Evolutionary conservation across 2,113 vertebrate species (phyloP).

Genomic region (Cinclus mexicanus): DNA sequence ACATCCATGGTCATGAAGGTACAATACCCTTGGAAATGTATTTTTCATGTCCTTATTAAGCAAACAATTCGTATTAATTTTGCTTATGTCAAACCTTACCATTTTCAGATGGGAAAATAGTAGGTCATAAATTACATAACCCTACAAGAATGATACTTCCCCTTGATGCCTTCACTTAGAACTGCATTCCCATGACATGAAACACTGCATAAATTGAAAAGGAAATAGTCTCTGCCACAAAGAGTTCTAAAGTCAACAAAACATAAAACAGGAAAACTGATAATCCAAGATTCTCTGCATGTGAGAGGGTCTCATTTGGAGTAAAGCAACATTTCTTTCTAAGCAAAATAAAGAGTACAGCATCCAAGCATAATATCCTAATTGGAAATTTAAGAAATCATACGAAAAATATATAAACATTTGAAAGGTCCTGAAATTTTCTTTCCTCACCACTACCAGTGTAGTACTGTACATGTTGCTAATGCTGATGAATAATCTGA

Average conservation of each 20-base stretch:
- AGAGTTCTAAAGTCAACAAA: neutral
- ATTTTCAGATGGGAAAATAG: neutral
- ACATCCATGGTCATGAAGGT: neutral
- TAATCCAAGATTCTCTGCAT: neutral
- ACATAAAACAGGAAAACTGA: neutral
- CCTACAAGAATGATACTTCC: neutral
- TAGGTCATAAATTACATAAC: neutral
- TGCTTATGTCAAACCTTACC: neutral
- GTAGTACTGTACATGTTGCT: neutral
- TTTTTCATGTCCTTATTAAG: neutral
- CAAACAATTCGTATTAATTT: slow-evolving; percentile 37
- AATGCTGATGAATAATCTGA: neutral
- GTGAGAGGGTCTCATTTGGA: neutral
- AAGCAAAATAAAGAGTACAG: neutral
- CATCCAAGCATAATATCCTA: neutral
- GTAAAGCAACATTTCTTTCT: neutral
- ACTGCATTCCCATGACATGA: neutral
- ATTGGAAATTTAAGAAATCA: neutral
- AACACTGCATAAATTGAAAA: neutral
- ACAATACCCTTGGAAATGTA: neutral
- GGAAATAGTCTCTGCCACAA: neutral
- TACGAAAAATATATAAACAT: neutral
- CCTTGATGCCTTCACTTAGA: neutral
- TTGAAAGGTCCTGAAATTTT: neutral
- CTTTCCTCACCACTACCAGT: neutral